phyloP scores from a whole-genome alignment of 2,888 invertebrate species.

The Rapana venosa region DNA sequence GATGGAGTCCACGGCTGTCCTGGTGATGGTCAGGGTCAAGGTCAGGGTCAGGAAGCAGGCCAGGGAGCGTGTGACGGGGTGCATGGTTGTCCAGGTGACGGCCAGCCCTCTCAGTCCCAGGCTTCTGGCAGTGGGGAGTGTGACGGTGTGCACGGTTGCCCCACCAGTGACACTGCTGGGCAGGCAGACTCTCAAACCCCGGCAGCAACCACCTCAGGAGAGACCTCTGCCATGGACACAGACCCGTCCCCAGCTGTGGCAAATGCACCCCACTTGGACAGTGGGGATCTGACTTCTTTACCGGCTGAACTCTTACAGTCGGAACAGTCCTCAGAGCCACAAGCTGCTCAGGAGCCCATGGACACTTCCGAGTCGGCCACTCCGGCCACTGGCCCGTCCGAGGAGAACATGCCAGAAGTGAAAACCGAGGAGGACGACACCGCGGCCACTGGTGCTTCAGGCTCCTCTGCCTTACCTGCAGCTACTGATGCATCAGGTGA shows the following conservation, averaged over 20 bases:
- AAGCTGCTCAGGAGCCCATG: slow-evolving; percentile 17
- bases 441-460: neutral
- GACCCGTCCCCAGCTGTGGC: neutral
- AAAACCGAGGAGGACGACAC: slow-evolving; percentile 38
- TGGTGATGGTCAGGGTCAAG: slow-evolving; percentile 50
- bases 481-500: slow-evolving; percentile 30
- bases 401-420: slow-evolving; percentile 43
- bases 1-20: slow-evolving; percentile 47
- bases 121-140: slow-evolving; percentile 38
- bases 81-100: slow-evolving; percentile 37
- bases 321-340: slow-evolving; percentile 23
- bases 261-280: neutral
- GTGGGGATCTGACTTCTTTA: neutral
- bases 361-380: slow-evolving; percentile 27
- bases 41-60: slow-evolving; percentile 53
- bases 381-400: slow-evolving; percentile 35
- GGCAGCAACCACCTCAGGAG: slow-evolving; percentile 53
- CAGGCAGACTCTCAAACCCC: slow-evolving; percentile 45
- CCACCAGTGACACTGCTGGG: neutral
- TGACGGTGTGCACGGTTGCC: slow-evolving; percentile 47
- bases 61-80: slow-evolving; percentile 47
- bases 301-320: slow-evolving; percentile 38
- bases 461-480: neutral
- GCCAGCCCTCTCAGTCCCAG: slow-evolving; percentile 17
- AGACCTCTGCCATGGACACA: slow-evolving; percentile 37